Conservation (phyloP, 2,113 vertebrate genomes). For the Coracopsis vasa region DNA sequence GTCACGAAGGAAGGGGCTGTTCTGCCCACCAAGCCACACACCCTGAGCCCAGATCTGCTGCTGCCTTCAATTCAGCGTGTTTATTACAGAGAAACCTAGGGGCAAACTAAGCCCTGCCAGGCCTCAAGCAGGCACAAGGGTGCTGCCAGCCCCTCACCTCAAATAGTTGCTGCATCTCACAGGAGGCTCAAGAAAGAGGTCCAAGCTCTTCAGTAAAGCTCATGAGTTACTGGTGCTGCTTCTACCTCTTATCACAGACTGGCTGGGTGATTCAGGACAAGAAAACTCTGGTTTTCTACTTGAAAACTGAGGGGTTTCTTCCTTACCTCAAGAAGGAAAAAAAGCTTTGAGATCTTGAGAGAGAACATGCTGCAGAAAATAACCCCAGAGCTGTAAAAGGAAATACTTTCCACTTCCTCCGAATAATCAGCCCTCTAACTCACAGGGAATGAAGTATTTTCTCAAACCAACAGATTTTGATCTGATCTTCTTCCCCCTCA, state of each 20-base stretch:
- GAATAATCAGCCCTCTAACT: not conserved
- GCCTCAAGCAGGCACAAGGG: not conserved
- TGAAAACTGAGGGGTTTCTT: not conserved
- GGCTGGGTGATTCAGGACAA: not conserved
- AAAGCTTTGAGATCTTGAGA: not conserved
- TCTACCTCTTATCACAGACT: not conserved
- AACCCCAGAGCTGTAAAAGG: not conserved
- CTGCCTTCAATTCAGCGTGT: not conserved
- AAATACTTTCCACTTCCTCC: not conserved
- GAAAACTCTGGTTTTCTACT: not conserved
- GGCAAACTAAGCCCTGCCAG: not conserved
- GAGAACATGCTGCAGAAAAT: constrained; percentile 3
- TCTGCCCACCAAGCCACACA: not conserved
- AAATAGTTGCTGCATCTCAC: not conserved
- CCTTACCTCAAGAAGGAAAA: not conserved
- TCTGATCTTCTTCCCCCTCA: not conserved
- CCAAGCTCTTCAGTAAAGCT: not conserved
- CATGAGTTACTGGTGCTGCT: not conserved
- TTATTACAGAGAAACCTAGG: not conserved
- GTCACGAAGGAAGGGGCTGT: not conserved
- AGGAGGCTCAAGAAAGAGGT: not conserved
- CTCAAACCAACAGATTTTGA: not conserved
- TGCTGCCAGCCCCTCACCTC: not conserved
- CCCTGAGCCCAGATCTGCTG: not conserved
- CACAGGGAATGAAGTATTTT: not conserved